Evolutionary conservation across 2,888 invertebrate species (phyloP).

Genomic region (Mythimna impura): DNA sequence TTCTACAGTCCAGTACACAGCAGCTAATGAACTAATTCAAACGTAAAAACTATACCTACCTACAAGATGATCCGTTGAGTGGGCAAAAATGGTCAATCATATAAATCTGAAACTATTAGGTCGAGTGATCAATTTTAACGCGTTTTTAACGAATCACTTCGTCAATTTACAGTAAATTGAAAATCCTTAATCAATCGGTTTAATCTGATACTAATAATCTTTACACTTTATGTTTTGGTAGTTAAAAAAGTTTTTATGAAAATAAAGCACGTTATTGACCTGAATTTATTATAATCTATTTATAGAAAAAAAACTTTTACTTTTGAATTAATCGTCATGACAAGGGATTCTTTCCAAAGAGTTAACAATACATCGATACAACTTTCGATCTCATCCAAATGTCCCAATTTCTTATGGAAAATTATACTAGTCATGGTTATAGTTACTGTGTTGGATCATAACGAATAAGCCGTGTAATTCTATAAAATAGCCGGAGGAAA

Average conservation of each 20-base stretch:
- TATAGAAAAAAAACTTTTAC: conserved; percentile 4
- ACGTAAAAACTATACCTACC: neutral
- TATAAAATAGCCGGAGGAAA: conserved; percentile 80
- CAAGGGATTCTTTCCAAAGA: conserved; percentile 5
- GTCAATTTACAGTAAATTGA: neutral
- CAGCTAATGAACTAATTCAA: neutral
- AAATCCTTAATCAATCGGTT: neutral
- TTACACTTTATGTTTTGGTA: neutral
- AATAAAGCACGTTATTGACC: neutral
- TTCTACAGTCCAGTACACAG: neutral
- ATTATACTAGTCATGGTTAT: conserved; percentile 74
- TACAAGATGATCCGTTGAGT: neutral
- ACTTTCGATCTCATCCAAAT: conserved; percentile 71
- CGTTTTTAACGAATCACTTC: neutral
- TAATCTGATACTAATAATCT: neutral
- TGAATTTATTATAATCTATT: neutral
- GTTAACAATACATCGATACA: conserved; percentile 32
- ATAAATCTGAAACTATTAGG: neutral
- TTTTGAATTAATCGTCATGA: conserved; percentile 13
- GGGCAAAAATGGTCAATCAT: neutral
- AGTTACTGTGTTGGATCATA: conserved; percentile 76
- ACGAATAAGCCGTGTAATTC: conserved; percentile 82
- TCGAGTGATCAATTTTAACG: neutral
- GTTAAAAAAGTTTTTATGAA: neutral
- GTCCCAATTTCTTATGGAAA: conserved; percentile 73